Percentiles rank a stretch among this genome's conserved stretches.
These are phyloP conservation scores for Promerops cafer DNA, from an alignment of 2,113 vertebrate species.

Conservation along the genomic window DNA sequence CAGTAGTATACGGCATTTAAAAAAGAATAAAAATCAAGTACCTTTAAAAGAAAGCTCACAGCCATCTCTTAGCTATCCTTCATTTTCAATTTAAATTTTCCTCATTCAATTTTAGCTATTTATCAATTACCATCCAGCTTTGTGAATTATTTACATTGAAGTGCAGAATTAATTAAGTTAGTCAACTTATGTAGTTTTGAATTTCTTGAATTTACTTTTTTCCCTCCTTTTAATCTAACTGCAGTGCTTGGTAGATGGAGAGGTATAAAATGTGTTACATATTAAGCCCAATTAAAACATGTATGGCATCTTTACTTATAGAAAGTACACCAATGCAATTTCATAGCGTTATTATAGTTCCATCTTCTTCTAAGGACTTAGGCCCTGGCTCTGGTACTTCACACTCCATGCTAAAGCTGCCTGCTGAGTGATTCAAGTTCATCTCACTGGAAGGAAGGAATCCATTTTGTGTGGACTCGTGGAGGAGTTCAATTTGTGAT, in stretches of 20 bases:
- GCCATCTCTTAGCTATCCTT: slow-evolving; percentile 49
- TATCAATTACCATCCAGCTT: not conserved
- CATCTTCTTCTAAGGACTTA: slow-evolving; percentile 87
- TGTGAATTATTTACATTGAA: slow-evolving; percentile 32
- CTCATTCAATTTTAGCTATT: not conserved
- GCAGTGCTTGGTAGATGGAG: slow-evolving; percentile 37
- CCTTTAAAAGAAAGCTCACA: slow-evolving; percentile 16
- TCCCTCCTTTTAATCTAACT: not conserved
- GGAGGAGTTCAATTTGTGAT: slow-evolving; percentile 80
- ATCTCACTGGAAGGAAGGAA: slow-evolving; percentile 69
- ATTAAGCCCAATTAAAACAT: slow-evolving; percentile 13
- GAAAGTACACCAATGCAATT: not conserved
- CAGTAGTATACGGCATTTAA: slow-evolving; percentile 6
- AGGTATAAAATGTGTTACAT: slow-evolving; percentile 41
- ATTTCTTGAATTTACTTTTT: not conserved
- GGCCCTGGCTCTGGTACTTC: slow-evolving; percentile 59
- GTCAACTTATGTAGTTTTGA: not conserved
- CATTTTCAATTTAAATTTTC: slow-evolving; percentile 1
- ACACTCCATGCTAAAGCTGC: slow-evolving; percentile 53
- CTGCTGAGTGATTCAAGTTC: slow-evolving; percentile 58
- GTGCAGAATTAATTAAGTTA: slow-evolving; percentile 34
- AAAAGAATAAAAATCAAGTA: slow-evolving; percentile 16
- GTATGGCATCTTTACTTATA: not conserved
- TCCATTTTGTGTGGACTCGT: slow-evolving; percentile 82
- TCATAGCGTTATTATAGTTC: slow-evolving; percentile 94